Evolutionary conservation across 2,113 vertebrate genomes (phyloP).

Genomic region (Hyaena hyaena): DNA sequence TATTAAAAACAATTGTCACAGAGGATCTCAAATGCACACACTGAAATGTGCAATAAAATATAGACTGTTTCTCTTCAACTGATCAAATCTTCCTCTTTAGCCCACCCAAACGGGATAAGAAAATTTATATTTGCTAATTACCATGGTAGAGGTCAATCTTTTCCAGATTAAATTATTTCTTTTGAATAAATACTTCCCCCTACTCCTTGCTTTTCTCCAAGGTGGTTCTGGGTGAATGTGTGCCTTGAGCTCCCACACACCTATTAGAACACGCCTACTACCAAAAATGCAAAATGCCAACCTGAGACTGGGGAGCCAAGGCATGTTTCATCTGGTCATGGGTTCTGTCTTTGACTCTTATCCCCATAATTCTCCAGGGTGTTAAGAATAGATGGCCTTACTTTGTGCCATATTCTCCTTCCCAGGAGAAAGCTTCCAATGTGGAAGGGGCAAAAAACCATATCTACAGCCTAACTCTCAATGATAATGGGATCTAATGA

Average conservation of each 20-base stretch:
- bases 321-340: background rate
- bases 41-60: background rate
- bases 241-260: background rate
- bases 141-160: background rate
- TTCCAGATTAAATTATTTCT: background rate
- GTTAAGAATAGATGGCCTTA: background rate
- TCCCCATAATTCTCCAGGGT: background rate
- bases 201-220: background rate
- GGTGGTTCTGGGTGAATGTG: background rate
- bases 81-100: background rate
- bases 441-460: background rate
- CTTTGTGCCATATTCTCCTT: background rate
- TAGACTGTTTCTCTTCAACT: background rate
- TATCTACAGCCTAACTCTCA: background rate
- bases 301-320: background rate
- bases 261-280: background rate
- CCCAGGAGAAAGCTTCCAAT: background rate
- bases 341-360: background rate
- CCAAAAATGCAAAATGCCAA: background rate
- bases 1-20: background rate
- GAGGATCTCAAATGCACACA: background rate
- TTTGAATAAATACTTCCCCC: background rate
- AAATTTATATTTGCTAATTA: background rate
- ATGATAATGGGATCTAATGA: background rate
- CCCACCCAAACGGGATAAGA: background rate